phyloP scores from a whole-genome alignment of 2,797 vertebrate species.

The Heterohyrax brucei region DNA sequence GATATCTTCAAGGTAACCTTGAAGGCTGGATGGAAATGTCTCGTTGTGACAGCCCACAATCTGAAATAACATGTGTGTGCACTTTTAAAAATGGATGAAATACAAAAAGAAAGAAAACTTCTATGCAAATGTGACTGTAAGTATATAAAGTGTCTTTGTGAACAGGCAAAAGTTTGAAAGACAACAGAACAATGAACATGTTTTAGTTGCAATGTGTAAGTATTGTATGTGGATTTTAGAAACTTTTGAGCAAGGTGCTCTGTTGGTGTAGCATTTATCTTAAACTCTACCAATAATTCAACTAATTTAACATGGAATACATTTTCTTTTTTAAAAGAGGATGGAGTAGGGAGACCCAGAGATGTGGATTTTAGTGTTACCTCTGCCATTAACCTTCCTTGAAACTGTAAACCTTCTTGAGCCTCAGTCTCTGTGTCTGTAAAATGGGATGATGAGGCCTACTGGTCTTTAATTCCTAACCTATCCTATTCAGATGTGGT shows the following conservation, averaged over 20 bases:
- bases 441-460: background rate
- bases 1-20: conserved; percentile 45
- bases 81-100: background rate
- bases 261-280: background rate
- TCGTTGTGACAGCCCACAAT: background rate
- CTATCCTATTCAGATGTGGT: background rate
- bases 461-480: background rate
- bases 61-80: conserved; percentile 3
- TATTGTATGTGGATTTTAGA: background rate
- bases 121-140: background rate
- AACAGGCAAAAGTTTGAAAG: background rate
- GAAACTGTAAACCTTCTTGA: background rate
- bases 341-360: too few species aligned
- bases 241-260: background rate
- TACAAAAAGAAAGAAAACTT: conserved; percentile 1
- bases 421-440: background rate
- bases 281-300: background rate
- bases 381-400: background rate
- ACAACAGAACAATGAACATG: background rate
- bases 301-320: background rate
- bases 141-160: background rate
- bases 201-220: background rate
- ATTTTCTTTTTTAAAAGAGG: conserved; percentile 18
- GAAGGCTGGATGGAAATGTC: conserved; percentile 16
- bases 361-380: background rate